phyloP scores from a whole-genome alignment of 2,797 vertebrate species.

The Allobates femoralis region DNA sequence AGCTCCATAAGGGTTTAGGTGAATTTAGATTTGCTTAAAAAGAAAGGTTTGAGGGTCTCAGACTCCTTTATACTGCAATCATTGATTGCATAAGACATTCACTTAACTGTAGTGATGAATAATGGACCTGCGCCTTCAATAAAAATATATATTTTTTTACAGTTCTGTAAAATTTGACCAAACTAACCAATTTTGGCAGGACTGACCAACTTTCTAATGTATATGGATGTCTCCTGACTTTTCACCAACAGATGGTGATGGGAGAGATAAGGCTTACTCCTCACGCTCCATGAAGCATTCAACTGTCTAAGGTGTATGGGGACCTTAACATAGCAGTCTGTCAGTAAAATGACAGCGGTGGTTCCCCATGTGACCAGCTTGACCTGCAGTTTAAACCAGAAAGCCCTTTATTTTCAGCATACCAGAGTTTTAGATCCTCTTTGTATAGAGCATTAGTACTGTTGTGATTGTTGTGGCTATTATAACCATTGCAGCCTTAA shows the following conservation, averaged over 20 bases:
- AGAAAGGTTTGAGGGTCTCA: too few relatives aligned
- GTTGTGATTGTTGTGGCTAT: constrained; percentile 10
- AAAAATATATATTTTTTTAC: not conserved
- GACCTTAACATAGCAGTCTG: not conserved
- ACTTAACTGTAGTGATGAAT: not conserved
- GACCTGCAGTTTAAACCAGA: not conserved
- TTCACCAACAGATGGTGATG: not conserved
- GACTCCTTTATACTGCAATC: too few relatives aligned
- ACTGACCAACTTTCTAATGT: too few relatives aligned
- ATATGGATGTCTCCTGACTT: not conserved
- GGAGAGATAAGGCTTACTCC: too few relatives aligned
- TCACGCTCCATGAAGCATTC: too few relatives aligned
- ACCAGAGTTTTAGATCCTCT: not conserved
- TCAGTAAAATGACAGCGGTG: not conserved
- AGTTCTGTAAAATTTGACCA: not conserved
- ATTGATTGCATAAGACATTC: not conserved
- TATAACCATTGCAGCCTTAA: constrained; percentile 14
- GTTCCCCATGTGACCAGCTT: not conserved
- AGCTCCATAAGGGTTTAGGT: too few relatives aligned
- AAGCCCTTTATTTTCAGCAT: not conserved
- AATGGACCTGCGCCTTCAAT: too few relatives aligned
- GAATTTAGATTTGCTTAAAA: too few relatives aligned
- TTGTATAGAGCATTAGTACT: not conserved
- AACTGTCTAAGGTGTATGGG: too few relatives aligned
- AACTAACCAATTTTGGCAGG: too few relatives aligned